These are phyloP conservation scores for Valencia hispanica DNA, from an alignment of 2,797 vertebrate species.

Conservation along the genomic window DNA sequence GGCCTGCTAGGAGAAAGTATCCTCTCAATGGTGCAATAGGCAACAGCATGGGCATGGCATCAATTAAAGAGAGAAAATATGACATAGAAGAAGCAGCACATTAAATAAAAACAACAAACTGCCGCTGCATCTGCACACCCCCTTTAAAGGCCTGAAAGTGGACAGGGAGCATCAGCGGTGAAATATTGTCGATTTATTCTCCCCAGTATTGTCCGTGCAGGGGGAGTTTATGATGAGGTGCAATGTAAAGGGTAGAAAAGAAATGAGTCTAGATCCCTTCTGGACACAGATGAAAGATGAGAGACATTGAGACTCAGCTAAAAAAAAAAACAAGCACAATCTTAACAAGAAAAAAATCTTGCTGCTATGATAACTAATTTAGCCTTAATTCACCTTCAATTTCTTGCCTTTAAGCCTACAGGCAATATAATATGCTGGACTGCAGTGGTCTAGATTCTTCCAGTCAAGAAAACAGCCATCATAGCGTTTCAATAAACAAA, in stretches of 20 bases:
- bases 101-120: slow-evolving; percentile 84
- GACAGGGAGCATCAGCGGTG: slow-evolving; percentile 69
- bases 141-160: slow-evolving; percentile 69
- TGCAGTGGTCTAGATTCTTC: slow-evolving; percentile 73
- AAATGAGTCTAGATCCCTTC: slow-evolving; percentile 86
- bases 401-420: slow-evolving; percentile 64
- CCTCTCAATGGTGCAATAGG: slow-evolving; percentile 79
- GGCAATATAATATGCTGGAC: slow-evolving; percentile 60
- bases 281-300: slow-evolving; percentile 79
- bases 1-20: slow-evolving; percentile 83
- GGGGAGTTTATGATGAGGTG: slow-evolving; percentile 78
- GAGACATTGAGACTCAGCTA: slow-evolving; percentile 66
- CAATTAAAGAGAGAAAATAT: slow-evolving; percentile 85
- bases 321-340: slow-evolving; percentile 59
- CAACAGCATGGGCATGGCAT: slow-evolving; percentile 77
- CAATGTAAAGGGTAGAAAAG: slow-evolving; percentile 82
- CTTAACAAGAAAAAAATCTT: slow-evolving; percentile 64
- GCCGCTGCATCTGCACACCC: slow-evolving; percentile 62
- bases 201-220: slow-evolving; percentile 65
- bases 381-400: slow-evolving; percentile 79
- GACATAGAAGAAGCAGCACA: slow-evolving; percentile 79
- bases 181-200: slow-evolving; percentile 79
- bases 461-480: slow-evolving; percentile 50
- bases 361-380: slow-evolving; percentile 79
- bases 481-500: slow-evolving; percentile 42